These are phyloP conservation scores for mouse (Mus musculus) DNA, from an alignment of 2,113 vertebrate genomes.

Conservation along the genomic window DNA sequence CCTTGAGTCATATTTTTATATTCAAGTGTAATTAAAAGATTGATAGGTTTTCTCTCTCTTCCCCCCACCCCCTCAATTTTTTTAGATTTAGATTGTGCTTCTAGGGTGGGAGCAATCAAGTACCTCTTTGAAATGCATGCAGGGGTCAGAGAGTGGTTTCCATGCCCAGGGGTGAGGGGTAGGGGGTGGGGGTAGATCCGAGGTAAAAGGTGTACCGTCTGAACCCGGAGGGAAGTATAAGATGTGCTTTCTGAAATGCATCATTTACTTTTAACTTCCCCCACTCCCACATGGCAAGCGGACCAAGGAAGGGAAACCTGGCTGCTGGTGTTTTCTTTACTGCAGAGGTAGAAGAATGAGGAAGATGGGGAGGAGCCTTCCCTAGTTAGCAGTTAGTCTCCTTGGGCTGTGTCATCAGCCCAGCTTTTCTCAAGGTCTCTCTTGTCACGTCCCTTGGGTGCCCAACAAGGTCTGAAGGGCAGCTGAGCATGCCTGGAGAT, in stretches of 20 bases:
- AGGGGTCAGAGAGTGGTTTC: background rate
- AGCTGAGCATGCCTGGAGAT: background rate
- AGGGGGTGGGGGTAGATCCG: background rate
- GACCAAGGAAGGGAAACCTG: slow-evolving; percentile 8
- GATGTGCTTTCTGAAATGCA: slow-evolving; percentile 73
- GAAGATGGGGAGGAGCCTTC: slow-evolving; percentile 47
- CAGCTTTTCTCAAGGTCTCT: slow-evolving; percentile 21
- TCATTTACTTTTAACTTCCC: slow-evolving; percentile 65
- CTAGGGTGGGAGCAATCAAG: background rate
- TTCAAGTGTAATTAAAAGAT: slow-evolving; percentile 63
- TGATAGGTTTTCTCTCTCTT: background rate
- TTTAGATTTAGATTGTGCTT: slow-evolving; percentile 21
- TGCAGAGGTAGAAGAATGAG: slow-evolving; percentile 60
- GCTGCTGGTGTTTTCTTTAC: slow-evolving; percentile 50
- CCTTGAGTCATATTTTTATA: slow-evolving; percentile 51
- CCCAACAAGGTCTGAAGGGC: background rate
- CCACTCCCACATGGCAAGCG: slow-evolving; percentile 19
- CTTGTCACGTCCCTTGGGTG: background rate
- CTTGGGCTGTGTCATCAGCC: background rate
- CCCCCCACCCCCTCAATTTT: background rate
- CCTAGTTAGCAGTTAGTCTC: slow-evolving; percentile 29
- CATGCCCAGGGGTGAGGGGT: background rate
- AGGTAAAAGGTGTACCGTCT: slow-evolving; percentile 39
- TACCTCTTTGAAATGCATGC: slow-evolving; percentile 31
- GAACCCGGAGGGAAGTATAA: slow-evolving; percentile 30